Conservation (phyloP, 2,888 invertebrate species). For the Schizaphis graminum region DNA sequence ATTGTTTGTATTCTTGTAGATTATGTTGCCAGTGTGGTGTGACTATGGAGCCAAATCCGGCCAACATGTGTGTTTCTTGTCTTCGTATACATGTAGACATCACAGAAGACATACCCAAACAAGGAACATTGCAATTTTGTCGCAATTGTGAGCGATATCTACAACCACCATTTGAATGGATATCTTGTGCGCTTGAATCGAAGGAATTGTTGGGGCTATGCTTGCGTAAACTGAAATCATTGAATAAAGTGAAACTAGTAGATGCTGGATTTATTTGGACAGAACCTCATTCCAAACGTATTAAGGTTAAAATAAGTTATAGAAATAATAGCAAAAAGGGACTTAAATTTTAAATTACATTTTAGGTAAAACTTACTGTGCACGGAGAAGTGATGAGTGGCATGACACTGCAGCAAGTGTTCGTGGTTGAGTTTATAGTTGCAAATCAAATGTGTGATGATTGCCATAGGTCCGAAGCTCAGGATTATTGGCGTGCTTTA, state of each 20-base stretch:
- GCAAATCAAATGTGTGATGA: constrained; percentile 97
- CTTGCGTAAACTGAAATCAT: constrained; percentile 90
- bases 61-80: constrained; percentile 98
- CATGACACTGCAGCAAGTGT: constrained; percentile 92
- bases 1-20: constrained; percentile 71
- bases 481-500: constrained; percentile 95
- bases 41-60: constrained; percentile 92
- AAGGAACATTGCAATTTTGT: constrained; percentile 90
- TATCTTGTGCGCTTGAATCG: constrained; percentile 88
- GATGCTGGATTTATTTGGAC: constrained; percentile 99
- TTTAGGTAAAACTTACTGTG: constrained; percentile 87
- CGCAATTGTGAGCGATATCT: constrained; percentile 94
- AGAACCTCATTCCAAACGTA: constrained; percentile 97
- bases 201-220: constrained; percentile 91
- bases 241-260: constrained; percentile 89
- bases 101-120: constrained; percentile 95
- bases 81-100: constrained; percentile 93
- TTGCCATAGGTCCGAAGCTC: constrained; percentile 96
- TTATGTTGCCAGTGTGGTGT: constrained; percentile 96
- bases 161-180: constrained; percentile 92
- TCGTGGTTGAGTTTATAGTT: constrained; percentile 93
- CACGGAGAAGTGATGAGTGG: constrained; percentile 95
- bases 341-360: constrained; percentile 21
- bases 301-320: constrained; percentile 78
- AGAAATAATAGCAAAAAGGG: background rate